phyloP scores from a whole-genome alignment of 2,888 invertebrate genomes.

The Spilarctia lutea region DNA sequence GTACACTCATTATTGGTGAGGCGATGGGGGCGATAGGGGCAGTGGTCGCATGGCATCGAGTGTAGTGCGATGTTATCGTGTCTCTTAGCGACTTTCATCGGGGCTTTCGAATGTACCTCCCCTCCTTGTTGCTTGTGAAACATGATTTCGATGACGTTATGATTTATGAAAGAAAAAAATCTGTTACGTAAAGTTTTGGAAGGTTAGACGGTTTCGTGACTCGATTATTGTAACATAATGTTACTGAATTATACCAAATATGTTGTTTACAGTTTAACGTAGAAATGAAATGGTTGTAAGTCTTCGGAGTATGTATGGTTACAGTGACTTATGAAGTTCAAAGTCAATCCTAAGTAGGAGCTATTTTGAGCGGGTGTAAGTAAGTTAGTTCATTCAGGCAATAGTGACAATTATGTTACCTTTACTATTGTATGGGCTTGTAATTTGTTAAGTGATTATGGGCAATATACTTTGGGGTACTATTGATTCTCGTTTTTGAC shows the following conservation, averaged over 20 bases:
- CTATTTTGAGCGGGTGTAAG: slow-evolving; percentile 58
- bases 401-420: slow-evolving; percentile 53
- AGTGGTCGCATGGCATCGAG: slow-evolving; percentile 80
- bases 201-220: slow-evolving; percentile 64
- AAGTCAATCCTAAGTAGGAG: slow-evolving; percentile 60
- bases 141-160: slow-evolving; percentile 79
- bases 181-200: slow-evolving; percentile 52
- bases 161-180: slow-evolving; percentile 70
- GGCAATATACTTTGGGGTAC: slow-evolving; percentile 13
- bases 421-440: slow-evolving; percentile 48
- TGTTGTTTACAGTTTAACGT: slow-evolving; percentile 39
- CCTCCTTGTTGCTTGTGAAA: slow-evolving; percentile 71
- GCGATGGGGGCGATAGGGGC: slow-evolving; percentile 85
- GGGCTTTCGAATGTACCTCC: slow-evolving; percentile 75
- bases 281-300: slow-evolving; percentile 46
- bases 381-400: slow-evolving; percentile 54
- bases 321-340: slow-evolving; percentile 61
- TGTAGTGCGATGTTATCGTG: slow-evolving; percentile 78
- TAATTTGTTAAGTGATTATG: slow-evolving; percentile 40
- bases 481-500: slow-evolving; percentile 3
- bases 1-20: slow-evolving; percentile 83
- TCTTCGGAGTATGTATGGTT: slow-evolving; percentile 52
- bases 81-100: slow-evolving; percentile 84
- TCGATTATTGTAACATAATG: slow-evolving; percentile 54
- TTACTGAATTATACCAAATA: slow-evolving; percentile 53